A percentile compares a stretch with the other conserved stretches of the same genome.
Evolutionary conservation across 1,140 invertebrate genomes (phyloP).

Genomic region (Sinonovacula constricta): DNA sequence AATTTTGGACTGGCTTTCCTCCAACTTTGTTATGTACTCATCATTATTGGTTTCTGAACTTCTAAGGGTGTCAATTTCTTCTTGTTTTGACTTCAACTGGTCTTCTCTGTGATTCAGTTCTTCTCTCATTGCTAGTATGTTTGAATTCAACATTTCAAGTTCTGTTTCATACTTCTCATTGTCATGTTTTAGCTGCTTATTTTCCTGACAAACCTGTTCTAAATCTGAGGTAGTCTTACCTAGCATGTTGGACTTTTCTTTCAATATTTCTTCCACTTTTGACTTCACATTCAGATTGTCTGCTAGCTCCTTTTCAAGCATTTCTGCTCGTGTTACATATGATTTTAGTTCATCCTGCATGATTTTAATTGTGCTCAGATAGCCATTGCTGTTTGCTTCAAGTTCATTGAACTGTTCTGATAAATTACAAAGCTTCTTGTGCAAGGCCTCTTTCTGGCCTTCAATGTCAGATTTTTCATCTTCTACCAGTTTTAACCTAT

Average conservation of each 20-base stretch:
- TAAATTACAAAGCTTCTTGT: slow-evolving; percentile 22
- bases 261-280: slow-evolving; percentile 6
- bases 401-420: not conserved
- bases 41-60: no score
- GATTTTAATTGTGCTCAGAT: slow-evolving; percentile 52
- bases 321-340: slow-evolving; percentile 34
- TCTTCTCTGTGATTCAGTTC: not conserved
- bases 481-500: slow-evolving; percentile 1
- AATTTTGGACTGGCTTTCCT: no score
- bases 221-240: no score
- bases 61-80: no score
- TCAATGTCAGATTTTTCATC: not conserved
- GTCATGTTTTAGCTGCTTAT: not conserved
- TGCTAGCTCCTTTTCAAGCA: no score
- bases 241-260: no score
- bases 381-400: no score
- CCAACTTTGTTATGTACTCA: no score
- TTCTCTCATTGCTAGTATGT: not conserved
- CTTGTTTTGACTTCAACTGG: no score
- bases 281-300: not conserved
- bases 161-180: not conserved
- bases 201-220: no score
- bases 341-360: slow-evolving; percentile 46
- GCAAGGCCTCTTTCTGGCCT: not conserved
- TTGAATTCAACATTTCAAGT: not conserved